Evolutionary conservation across 2,888 invertebrate genomes (phyloP), one percentile per base, ranked within the genome.

Genomic region (Aphrophora alni): DNA sequence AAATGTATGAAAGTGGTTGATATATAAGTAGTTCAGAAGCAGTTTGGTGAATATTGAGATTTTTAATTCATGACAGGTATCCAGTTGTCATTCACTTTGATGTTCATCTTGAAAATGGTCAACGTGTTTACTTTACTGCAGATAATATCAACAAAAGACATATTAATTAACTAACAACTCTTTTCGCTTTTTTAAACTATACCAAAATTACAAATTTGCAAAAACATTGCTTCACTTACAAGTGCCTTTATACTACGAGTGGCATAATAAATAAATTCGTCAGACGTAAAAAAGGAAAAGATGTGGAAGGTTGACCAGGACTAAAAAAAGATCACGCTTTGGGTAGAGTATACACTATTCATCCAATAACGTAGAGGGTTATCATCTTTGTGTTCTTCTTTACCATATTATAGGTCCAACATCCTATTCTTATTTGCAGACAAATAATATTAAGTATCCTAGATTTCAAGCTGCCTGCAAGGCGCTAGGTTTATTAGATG

Each of bases 271-370:
- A 68, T 28, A 79, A 59, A 59, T 74, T 74, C 74, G 28, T 44
- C 14, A 14, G 69, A 17, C 27, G 73, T 8, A 79, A 74, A 24
- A 24, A 38, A 68, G 73, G 79, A 59, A 21, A 59, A 12, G 27
- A 51, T 27, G 79, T 79, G 5, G 27, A n/a, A 72, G 68, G 59
- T 25, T 68, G 38, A 24, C 26, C 24, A 44, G 85, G 84, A 38
- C 83, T 82, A 25, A 80, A 85, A 82, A 84, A 83, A 83, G 82
- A 83, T 72, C 68, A 79, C 17, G 84, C 84, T 44, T 82, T 86
- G 26, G 85, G 84, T 24, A 83, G 85, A 81, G 83, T 87, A 12
- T 86, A 85, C 81, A 83, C 84, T 2, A 80, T 85, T 21, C 85
- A 87, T 84, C 85, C 84, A 81, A 70, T n/a, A 84, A 84, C 73